These are phyloP conservation scores for Pipra filicauda DNA, from an alignment of 2,113 vertebrate species.

Conservation along the genomic window DNA sequence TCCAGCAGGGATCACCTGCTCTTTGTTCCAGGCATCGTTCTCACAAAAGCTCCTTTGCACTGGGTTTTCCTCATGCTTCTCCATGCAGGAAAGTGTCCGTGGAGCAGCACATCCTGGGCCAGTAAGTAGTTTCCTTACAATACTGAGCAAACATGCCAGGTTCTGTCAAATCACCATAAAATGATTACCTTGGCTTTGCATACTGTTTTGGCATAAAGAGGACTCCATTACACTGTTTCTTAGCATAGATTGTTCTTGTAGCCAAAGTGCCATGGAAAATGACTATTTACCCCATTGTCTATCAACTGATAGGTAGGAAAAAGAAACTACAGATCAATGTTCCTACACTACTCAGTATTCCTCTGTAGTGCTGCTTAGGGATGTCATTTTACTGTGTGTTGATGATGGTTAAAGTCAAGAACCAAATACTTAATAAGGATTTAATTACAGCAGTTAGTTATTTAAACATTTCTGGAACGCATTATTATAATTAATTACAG, in stretches of 20 bases:
- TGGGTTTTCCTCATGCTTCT: background rate
- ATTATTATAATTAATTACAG: background rate
- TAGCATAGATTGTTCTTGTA: background rate
- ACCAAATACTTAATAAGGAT: background rate
- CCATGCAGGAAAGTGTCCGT: background rate
- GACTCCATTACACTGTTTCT: background rate
- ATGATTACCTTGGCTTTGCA: background rate
- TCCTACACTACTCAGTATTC: background rate
- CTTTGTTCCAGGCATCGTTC: background rate
- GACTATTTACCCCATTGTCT: background rate
- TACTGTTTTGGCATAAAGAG: background rate
- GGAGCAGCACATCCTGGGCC: background rate
- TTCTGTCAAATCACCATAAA: background rate
- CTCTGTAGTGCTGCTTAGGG: background rate
- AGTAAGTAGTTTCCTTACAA: background rate
- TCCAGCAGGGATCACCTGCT: background rate
- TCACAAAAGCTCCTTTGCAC: background rate
- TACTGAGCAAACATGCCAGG: background rate
- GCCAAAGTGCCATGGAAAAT: background rate
- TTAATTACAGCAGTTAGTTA: background rate
- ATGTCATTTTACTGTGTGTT: background rate
- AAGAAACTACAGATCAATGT: background rate
- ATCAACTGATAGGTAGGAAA: background rate
- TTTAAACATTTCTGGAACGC: background rate
- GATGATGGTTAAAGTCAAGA: background rate